Evolutionary conservation across 2,888 invertebrate genomes (phyloP), one percentile per base, ranked within the genome.

Genomic region (Agriotes lineatus): DNA sequence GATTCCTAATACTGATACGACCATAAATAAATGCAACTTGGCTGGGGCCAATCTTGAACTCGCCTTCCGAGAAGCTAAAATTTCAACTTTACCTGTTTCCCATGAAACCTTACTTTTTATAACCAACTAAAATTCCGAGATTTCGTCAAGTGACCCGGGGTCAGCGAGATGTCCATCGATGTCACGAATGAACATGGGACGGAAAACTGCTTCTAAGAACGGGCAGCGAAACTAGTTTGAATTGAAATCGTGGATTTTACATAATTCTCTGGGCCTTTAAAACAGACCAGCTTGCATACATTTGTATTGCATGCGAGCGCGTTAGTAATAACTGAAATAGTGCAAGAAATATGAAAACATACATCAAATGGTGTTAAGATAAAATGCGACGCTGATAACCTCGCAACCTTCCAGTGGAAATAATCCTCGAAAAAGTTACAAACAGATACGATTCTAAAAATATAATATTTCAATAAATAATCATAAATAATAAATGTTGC

Each of bases 1-100:
- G 67, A 69, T 62, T 71, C 52, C 66, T 56, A 66, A 68, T 64
- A 39, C 62, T 20, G 67, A 61, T 50, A 33, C 39, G 52, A 50
- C 58, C 48, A 58, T 58, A 58, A 67, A 67, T 62, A 67, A 61
- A 67, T 57, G 12, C 52, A 57, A 67, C 33, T 69, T 66, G 30
- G 22, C 39, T 52, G 4, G 33, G 33, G 16, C 33, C 33, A 9
- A 12, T 22, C 30, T 25, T n/a, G 12, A 22, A 33, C 45, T 7
- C n/a, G 50, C 7, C 1, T 50, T n/a, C 9, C 10, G 52, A 44
- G 59, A 45, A 20, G 20, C 22, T 48, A 20, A 48, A 48, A 48
- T 52, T 50, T 30, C 7, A 50, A 62, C 12, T 54, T 63, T 63
- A 45, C 57, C 44, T 50, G 37, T 20, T 63, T 64, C 56, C 44